Evolutionary conservation across 1,140 invertebrate genomes (phyloP), one percentile per base, ranked within the genome.

Genomic region (Caerostris darwini): DNA sequence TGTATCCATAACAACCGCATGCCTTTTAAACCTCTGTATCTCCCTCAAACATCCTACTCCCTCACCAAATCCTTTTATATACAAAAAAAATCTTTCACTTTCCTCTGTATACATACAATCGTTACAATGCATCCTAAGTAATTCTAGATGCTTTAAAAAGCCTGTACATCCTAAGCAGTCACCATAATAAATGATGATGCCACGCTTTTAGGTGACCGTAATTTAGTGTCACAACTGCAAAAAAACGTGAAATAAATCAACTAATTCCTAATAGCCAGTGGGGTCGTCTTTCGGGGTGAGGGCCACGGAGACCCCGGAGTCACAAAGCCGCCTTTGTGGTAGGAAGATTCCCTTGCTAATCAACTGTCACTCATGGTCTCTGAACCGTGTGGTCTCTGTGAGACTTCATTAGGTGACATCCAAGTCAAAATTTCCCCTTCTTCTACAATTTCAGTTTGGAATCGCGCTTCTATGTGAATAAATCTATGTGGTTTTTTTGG

Each of bases 241-340:
- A 77, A 77, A 77, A 77, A 8, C 71, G 5, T 3, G 50, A 77
- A 77, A 77, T 19, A 77, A 77, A 77, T 77, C 8, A 77, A 34
- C 19, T 5, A 53, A 77, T 34, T 34, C 8, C 71, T 77, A 77
- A 77, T 77, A 77, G 12, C 71, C 71, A 34, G 50, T 10, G 71
- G 53, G 71, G 71, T 77, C 71, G 34, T 34, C 71, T 77, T 77
- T 53, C 50, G 12, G 34, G 50, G 14, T 64, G 61, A 64, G 14
- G 61, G 17, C 8, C 61, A 64, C 61, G 10, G 10, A 14, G 59
- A n/a, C 17, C 59, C 12, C 12, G 10, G 12, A 4, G 61, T 10
- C 71, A 77, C 71, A 77, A 77, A 12, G 71, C 71, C 71, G 71
- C 71, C 71, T 77, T 77, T 77, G 71, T 77, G 71, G 50, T 77